Evolutionary conservation across 2,113 vertebrate species (phyloP), one percentile per base, ranked within the genome.

Genomic region (Diadophis punctatus): DNA sequence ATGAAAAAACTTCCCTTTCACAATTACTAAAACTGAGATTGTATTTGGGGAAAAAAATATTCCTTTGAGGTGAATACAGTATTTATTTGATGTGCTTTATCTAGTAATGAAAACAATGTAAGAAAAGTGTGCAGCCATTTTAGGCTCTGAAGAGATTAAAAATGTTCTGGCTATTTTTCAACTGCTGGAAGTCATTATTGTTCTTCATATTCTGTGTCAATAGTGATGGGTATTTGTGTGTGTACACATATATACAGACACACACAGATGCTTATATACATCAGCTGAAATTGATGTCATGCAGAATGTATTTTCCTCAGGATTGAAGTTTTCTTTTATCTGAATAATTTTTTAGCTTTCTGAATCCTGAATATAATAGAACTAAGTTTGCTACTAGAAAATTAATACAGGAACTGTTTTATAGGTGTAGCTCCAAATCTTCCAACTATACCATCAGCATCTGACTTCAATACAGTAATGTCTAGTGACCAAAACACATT

Each of bases 401-500:
- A 94, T 96, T 96, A 56, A 96, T 93, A 93, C 93, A 88, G 87
- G 92, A 92, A 93, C 94, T 93, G 92, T 90, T 93, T 92, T 95
- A 1, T 91, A 99, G 99, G 98, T 95, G 97, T 97, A 91, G 97
- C 97, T 10, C 98, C 98, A 94, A 99, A 98, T 96, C 98, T 99
- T 53, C 99, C 99, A 88, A 99, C 99, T 9, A 99, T 99, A 95
- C 98, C 99, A 0, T 99, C 99, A 10, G 99, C 99, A 4, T 99
- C 99, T 22, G 99, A 99, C 96, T 99, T 99, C 97, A 99, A 99
- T 97, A 99, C 98, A 0, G 98, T 99, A 90, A 95, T 99, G 85
- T 99, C 99, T 39, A 99, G 99, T 56, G 99, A 99, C 96, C 99
- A 99, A 97, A 99, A 99, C 96, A 99, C 99, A 1, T 96, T 99